Percentiles rank a stretch among this genome's conserved stretches.
These are phyloP conservation scores for Sphaerodactylus townsendi DNA, from an alignment of 2,113 vertebrate genomes.

Conservation along the genomic window DNA sequence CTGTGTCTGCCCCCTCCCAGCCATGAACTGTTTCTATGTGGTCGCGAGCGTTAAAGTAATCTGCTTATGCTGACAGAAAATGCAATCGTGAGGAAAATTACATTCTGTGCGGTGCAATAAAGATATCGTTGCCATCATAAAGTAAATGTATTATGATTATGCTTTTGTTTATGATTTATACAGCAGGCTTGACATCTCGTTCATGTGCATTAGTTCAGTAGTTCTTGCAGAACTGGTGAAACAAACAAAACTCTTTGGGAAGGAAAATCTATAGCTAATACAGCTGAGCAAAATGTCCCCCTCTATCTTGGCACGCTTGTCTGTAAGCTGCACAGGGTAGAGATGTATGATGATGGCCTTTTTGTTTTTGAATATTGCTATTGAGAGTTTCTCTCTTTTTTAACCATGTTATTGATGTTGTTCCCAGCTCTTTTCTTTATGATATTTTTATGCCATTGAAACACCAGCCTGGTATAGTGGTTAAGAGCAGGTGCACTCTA, in stretches of 20 bases:
- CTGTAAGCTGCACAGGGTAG: background rate
- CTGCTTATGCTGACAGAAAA: conserved; percentile 3
- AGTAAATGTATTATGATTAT: background rate
- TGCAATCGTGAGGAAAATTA: conserved; percentile 5
- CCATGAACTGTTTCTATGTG: conserved; percentile 1
- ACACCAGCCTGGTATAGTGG: too few species aligned
- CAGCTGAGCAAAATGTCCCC: background rate
- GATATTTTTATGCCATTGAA: too few species aligned
- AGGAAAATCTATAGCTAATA: background rate
- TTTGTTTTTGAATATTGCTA: too few species aligned
- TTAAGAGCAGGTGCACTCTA: too few species aligned
- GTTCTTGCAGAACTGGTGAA: background rate
- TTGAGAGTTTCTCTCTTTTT: too few species aligned
- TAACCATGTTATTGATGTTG: too few species aligned
- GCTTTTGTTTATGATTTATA: background rate
- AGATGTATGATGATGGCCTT: too few species aligned
- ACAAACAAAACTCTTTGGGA: background rate
- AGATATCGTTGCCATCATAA: background rate
- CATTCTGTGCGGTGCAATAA: background rate
- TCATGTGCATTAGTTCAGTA: background rate
- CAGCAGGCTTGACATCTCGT: background rate
- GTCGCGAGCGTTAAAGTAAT: background rate
- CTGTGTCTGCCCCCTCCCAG: background rate
- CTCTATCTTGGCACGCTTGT: background rate
- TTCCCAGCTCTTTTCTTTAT: too few species aligned